Conservation (phyloP, 2,888 invertebrate species). For the Hartigia nigra region DNA sequence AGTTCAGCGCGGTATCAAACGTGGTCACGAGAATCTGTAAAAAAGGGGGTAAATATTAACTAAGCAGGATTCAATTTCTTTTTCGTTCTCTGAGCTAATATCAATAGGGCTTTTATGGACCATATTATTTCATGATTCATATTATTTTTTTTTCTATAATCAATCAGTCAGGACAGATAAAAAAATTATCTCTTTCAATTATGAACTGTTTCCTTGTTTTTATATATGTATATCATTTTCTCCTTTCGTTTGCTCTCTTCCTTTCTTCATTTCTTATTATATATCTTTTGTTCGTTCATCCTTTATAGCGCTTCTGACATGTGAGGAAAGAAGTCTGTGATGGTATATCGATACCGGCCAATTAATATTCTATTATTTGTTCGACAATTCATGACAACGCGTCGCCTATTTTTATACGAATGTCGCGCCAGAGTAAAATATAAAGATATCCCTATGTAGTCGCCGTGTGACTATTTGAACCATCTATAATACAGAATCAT, state of each 20-base stretch:
- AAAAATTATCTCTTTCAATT: neutral
- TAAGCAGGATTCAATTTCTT: neutral
- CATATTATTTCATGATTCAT: no score
- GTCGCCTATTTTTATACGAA: neutral
- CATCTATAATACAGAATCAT: neutral
- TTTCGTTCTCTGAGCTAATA: neutral
- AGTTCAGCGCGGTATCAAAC: neutral
- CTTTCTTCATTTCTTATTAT: conserved; percentile 14
- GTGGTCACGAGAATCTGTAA: neutral
- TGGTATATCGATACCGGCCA: neutral
- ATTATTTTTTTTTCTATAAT: neutral
- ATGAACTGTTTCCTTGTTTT: conserved; percentile 12
- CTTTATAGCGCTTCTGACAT: conserved; percentile 6
- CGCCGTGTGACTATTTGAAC: neutral
- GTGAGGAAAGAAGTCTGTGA: neutral
- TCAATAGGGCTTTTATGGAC: neutral
- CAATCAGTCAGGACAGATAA: neutral
- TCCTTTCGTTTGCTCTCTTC: neutral
- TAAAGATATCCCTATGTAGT: neutral
- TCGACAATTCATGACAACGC: neutral
- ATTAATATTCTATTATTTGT: neutral
- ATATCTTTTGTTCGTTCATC: conserved; percentile 9
- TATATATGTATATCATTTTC: conserved; percentile 17
- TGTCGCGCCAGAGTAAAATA: neutral
- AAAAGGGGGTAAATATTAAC: neutral